phyloP scores from a whole-genome alignment of 2,113 vertebrate genomes.

The Hylia prasina region DNA sequence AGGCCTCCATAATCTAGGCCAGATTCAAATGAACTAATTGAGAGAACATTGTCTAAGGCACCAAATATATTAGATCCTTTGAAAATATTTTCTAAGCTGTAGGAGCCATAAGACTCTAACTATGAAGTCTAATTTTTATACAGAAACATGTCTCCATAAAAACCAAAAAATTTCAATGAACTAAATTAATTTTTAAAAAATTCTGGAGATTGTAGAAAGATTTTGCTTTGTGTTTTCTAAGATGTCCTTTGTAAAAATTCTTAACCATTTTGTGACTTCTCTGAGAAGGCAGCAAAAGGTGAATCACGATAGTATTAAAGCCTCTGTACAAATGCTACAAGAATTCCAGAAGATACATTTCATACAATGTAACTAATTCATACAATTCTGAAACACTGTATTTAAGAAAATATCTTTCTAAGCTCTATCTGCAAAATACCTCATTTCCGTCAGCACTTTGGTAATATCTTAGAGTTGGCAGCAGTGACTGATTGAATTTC shows the following conservation, averaged over 20 bases:
- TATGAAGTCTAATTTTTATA: not conserved
- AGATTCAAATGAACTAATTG: not conserved
- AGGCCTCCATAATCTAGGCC: not conserved
- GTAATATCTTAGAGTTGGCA: not conserved
- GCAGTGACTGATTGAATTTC: not conserved
- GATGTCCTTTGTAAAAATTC: not conserved
- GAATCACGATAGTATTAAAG: not conserved
- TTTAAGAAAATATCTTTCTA: not conserved
- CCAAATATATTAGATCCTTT: not conserved
- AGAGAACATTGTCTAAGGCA: not conserved
- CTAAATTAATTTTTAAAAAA: not conserved
- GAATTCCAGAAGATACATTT: not conserved
- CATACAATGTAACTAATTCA: constrained; percentile 1
- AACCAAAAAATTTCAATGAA: not conserved
- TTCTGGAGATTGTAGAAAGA: not conserved
- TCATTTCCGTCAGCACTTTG: not conserved
- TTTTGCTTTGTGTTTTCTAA: not conserved
- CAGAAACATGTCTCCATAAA: not conserved
- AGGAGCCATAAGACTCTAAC: not conserved
- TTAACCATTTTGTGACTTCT: not conserved
- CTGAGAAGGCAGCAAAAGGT: not conserved
- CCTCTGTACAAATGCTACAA: not conserved
- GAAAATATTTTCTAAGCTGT: not conserved
- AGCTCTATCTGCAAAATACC: not conserved
- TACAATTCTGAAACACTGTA: not conserved